These are phyloP conservation scores for Dexiosoma caninum DNA, from an alignment of 2,888 invertebrate species.

Conservation along the genomic window DNA sequence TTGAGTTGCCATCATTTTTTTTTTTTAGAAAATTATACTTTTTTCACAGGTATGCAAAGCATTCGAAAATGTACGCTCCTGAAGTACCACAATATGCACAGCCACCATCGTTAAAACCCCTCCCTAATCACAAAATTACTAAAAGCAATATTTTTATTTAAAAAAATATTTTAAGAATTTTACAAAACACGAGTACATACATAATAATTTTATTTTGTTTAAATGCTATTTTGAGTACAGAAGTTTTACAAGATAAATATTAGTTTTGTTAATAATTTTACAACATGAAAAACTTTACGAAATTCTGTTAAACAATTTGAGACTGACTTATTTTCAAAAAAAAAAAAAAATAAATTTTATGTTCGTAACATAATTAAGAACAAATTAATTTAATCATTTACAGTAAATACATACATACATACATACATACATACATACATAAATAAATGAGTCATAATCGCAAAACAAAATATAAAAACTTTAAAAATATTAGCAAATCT, in stretches of 20 bases:
- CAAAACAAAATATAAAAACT: background rate
- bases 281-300: slow-evolving; percentile 2
- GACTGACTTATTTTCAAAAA: slow-evolving; percentile 57
- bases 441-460: slow-evolving; percentile 3
- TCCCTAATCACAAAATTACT: slow-evolving; percentile 58
- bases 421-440: background rate
- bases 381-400: background rate
- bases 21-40: no score
- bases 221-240: slow-evolving; percentile 56
- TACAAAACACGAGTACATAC: slow-evolving; percentile 52
- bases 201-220: slow-evolving; percentile 46
- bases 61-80: no score
- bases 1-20: no score
- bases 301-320: slow-evolving; percentile 58
- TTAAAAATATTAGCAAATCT: slow-evolving; percentile 34
- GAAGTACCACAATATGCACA: no score
- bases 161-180: slow-evolving; percentile 62
- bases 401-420: background rate
- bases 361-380: background rate
- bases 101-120: no score
- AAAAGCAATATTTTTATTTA: slow-evolving; percentile 61
- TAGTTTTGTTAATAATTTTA: slow-evolving; percentile 48
- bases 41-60: no score
- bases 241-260: slow-evolving; percentile 28
- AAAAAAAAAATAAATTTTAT: slow-evolving; percentile 35